Conservation (phyloP, 2,797 vertebrate genomes). For the Sparidentex hasta region DNA sequence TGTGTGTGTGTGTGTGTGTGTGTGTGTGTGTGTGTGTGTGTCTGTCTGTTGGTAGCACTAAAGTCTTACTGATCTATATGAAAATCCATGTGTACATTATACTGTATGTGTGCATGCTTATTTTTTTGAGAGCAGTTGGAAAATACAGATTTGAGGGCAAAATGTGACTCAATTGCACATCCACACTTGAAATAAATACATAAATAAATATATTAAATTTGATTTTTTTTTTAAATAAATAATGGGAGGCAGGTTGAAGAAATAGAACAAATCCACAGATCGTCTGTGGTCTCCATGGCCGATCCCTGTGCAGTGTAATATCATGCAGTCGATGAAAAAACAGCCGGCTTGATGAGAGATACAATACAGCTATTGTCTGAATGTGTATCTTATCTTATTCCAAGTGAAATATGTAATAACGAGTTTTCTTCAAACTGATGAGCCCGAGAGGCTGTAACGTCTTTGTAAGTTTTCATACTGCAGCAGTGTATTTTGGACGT, state of each 20-base stretch:
- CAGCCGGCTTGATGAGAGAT: slow-evolving; percentile 38
- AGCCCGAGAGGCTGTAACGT: slow-evolving; percentile 43
- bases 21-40: slow-evolving; percentile 6
- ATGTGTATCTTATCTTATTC: slow-evolving; percentile 49
- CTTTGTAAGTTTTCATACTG: slow-evolving; percentile 52
- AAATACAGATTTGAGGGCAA: slow-evolving; percentile 53
- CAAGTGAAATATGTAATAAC: slow-evolving; percentile 57
- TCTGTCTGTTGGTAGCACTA: slow-evolving; percentile 4
- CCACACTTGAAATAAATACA: slow-evolving; percentile 84
- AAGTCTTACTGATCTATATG: slow-evolving; percentile 29
- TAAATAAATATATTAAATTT: slow-evolving; percentile 84
- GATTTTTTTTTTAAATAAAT: slow-evolving; percentile 76
- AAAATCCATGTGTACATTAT: slow-evolving; percentile 21
- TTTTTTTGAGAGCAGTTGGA: slow-evolving; percentile 51
- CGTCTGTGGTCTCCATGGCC: slow-evolving; percentile 36
- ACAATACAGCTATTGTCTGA: slow-evolving; percentile 47
- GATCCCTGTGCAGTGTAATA: slow-evolving; percentile 52
- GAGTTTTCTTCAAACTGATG: slow-evolving; percentile 38
- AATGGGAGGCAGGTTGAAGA: slow-evolving; percentile 57
- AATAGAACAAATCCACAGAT: slow-evolving; percentile 42
- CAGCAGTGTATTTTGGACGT: slow-evolving; percentile 33
- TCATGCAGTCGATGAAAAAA: slow-evolving; percentile 58
- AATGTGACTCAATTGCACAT: slow-evolving; percentile 67
- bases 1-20: too few relatives aligned
- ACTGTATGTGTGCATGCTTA: slow-evolving; percentile 44